Conservation (phyloP, 92 coral and sea anemone species). For the Galaxea fascicularis region DNA sequence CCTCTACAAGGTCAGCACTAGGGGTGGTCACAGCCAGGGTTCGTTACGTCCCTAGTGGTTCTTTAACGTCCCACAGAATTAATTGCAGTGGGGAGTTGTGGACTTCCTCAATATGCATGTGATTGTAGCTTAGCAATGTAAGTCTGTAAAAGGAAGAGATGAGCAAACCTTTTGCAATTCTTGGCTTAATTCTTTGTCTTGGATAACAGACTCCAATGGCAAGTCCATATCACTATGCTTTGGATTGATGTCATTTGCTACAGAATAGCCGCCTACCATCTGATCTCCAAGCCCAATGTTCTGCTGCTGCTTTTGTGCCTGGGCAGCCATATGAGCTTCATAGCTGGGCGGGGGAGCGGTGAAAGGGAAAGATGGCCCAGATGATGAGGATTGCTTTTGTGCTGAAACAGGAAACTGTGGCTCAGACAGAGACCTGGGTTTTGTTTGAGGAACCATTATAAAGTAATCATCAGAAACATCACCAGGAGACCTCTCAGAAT, state of each 20-base stretch:
- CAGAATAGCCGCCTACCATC: conserved; percentile 40
- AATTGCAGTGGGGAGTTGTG: no score
- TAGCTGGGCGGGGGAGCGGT: conserved; percentile 86
- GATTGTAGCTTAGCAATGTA: neutral
- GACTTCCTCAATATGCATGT: neutral
- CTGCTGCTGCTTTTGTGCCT: conserved; percentile 72
- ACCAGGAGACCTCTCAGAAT: conserved; percentile 69
- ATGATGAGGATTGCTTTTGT: conserved; percentile 76
- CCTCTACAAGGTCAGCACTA: no score
- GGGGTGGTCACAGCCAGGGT: no score
- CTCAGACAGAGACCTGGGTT: conserved; percentile 88
- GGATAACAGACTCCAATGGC: conserved; percentile 68
- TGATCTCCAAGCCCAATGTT: conserved; percentile 50
- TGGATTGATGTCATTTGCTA: conserved; percentile 39
- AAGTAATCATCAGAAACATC: conserved; percentile 63
- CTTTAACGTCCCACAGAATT: no score
- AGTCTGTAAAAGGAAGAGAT: neutral
- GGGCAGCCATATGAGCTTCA: conserved; percentile 90
- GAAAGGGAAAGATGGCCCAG: conserved; percentile 66
- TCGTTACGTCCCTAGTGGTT: no score
- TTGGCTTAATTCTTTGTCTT: conserved; percentile 87
- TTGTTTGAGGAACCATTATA: conserved; percentile 68
- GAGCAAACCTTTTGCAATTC: conserved; percentile 87
- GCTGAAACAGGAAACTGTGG: conserved; percentile 76
- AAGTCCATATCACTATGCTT: conserved; percentile 73